phyloP scores from a whole-genome alignment of 2,888 invertebrate genomes.

The Iselma pallidipennis region DNA sequence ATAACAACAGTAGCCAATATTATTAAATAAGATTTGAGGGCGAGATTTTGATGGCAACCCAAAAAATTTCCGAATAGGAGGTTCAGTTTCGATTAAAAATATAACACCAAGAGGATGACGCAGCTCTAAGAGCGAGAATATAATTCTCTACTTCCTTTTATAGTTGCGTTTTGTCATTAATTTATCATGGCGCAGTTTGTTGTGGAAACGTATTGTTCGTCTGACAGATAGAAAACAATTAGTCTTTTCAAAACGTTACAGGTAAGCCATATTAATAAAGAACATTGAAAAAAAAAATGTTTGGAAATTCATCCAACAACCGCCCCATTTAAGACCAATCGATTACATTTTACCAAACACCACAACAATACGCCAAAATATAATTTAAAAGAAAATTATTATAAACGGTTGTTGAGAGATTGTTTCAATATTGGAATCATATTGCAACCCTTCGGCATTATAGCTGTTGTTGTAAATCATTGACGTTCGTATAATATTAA shows the following conservation, averaged over 20 bases:
- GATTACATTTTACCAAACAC: not conserved
- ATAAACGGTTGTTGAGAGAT: not conserved
- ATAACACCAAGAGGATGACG: slow-evolving; percentile 46
- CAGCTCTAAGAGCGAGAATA: slow-evolving; percentile 37
- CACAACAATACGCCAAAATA: not conserved
- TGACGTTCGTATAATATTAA: slow-evolving; percentile 43
- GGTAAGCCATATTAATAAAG: not conserved
- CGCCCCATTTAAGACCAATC: not conserved
- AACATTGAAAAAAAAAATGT: too few species aligned
- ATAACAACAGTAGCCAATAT: slow-evolving; percentile 41
- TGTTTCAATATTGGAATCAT: slow-evolving; percentile 17
- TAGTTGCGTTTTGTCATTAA: slow-evolving; percentile 49
- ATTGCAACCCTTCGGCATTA: slow-evolving; percentile 26
- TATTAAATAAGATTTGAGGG: slow-evolving; percentile 41
- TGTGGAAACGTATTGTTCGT: slow-evolving; percentile 45
- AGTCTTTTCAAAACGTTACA: slow-evolving; percentile 30
- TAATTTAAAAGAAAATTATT: not conserved
- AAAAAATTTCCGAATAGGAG: slow-evolving; percentile 34
- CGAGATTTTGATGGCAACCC: slow-evolving; percentile 36
- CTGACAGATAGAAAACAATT: slow-evolving; percentile 50
- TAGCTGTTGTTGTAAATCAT: slow-evolving; percentile 43
- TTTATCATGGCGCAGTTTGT: slow-evolving; percentile 49
- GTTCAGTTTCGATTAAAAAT: slow-evolving; percentile 45
- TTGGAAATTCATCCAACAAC: slow-evolving; percentile 9
- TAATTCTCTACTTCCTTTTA: slow-evolving; percentile 50